Evolutionary conservation across 2,797 vertebrate species (phyloP).

Genomic region (Mormyrus proboscirostris): DNA sequence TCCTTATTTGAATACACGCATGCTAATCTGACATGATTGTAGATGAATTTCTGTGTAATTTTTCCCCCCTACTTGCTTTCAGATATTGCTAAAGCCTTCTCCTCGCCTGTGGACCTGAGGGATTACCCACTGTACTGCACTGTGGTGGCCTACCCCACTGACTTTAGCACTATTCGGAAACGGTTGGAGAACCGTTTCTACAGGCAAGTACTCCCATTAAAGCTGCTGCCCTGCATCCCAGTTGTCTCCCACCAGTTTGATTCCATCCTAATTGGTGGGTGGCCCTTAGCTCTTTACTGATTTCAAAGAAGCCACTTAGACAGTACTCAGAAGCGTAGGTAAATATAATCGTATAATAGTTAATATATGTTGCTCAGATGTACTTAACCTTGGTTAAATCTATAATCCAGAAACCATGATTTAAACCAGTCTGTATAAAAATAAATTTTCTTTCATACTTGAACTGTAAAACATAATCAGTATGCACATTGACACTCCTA

Average conservation of each 20-base stretch:
- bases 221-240: neutral
- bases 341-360: neutral
- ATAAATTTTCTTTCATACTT: neutral
- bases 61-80: slow-evolving; percentile 33
- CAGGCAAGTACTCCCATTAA: slow-evolving; percentile 61
- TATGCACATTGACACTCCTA: neutral
- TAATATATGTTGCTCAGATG: neutral
- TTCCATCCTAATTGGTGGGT: neutral
- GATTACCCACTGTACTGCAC: slow-evolving; percentile 96
- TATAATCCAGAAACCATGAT: neutral
- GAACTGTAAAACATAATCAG: neutral
- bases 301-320: neutral
- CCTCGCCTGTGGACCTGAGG: slow-evolving; percentile 82
- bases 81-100: slow-evolving; percentile 90
- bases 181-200: slow-evolving; percentile 94
- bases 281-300: neutral
- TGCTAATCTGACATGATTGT: neutral
- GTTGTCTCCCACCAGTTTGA: neutral
- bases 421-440: neutral
- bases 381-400: neutral
- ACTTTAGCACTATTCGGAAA: slow-evolving; percentile 85
- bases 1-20: neutral
- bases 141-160: slow-evolving; percentile 88
- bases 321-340: neutral
- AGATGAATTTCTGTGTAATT: neutral